Conservation (phyloP, 53 echinoderm and acorn worm genomes). For the Pentamera pediparva region DNA sequence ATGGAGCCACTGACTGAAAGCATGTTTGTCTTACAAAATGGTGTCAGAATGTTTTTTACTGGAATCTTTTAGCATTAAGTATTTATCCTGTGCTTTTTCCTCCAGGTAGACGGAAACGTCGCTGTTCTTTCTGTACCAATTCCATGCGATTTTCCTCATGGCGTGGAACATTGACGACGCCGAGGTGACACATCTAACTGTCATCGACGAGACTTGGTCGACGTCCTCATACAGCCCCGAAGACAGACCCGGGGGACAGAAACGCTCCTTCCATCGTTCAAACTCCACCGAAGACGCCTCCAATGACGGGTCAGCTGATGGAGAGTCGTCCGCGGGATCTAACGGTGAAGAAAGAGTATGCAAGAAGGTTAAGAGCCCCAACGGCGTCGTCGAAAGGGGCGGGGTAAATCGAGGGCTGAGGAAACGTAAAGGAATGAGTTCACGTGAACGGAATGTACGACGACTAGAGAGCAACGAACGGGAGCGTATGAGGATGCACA, state of each 20-base stretch:
- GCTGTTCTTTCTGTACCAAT: neutral
- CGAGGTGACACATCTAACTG: neutral
- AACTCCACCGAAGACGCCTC: constrained; percentile 89
- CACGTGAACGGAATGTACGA: constrained; percentile 82
- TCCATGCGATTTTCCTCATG: neutral
- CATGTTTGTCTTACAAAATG: too few species aligned
- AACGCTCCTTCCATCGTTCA: constrained; percentile 71
- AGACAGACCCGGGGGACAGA: constrained; percentile 18
- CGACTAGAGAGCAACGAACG: constrained; percentile 96
- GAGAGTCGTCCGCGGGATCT: constrained; percentile 84
- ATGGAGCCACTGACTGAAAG: too few species aligned
- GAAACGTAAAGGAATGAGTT: constrained; percentile 74
- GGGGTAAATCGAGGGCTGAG: constrained; percentile 50
- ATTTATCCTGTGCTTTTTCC: neutral
- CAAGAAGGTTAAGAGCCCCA: neutral
- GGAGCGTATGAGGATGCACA: constrained; percentile 99
- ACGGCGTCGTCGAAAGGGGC: constrained; percentile 18
- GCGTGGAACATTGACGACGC: constrained; percentile 22
- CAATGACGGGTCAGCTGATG: constrained; percentile 86
- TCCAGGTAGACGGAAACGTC: neutral
- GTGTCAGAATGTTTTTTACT: too few species aligned
- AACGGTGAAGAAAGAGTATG: constrained; percentile 56
- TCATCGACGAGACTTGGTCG: constrained; percentile 22
- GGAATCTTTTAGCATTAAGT: too few species aligned
- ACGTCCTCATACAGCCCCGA: neutral